Base-by-base conservation (phyloP, 2,888 invertebrate species). In the Lasius platythorax region DNA sequence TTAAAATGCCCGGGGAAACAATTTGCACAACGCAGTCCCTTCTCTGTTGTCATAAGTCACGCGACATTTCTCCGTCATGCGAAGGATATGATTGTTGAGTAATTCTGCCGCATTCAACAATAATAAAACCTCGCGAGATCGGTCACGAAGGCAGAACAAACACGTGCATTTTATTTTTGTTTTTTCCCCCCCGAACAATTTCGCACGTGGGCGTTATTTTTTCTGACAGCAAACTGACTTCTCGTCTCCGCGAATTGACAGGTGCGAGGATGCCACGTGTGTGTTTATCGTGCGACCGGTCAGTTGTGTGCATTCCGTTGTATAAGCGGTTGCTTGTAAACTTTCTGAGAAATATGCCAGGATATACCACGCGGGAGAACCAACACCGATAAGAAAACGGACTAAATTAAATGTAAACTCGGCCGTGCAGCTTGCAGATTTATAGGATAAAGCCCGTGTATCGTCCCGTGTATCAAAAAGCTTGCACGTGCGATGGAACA, bases 331-430 rank as follows among this genome's bases (percentile, higher is more conserved):
- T 43, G 11, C 18, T 61, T 61, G 46, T 61, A 61, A 61, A 73
- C 58, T 61, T 61, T 46, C 37, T 18, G 12, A 28, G 61, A 46
- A 73, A 72, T 28, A 40, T 28, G 58, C 33, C 11, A 28, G 9
- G n/a, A 68, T 8, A 40, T 9, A 40, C 5, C 4, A n/a, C 9
- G 40, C 2, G 30, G n/a, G 33, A 50, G 46, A 73, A 46, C 12
- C 33, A 53, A 73, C 61, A 50, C 28, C 6, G 79, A 81, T 61
- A 81, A 73, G 79, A 73, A 58, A 73, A 37, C 37, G 46, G 46
- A 58, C 37, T 63, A 81, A 81, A 81, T 81, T 72, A 81, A 81
- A 81, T 73, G 73, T 73, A 79, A 81, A 81, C 61, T 73, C 37
- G 61, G 18, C n/a, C 12, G 43, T n/a, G 23, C 43, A 68, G n/a